Conservation (phyloP, 1,140 invertebrate genomes). For the Glossosoma conforme region DNA sequence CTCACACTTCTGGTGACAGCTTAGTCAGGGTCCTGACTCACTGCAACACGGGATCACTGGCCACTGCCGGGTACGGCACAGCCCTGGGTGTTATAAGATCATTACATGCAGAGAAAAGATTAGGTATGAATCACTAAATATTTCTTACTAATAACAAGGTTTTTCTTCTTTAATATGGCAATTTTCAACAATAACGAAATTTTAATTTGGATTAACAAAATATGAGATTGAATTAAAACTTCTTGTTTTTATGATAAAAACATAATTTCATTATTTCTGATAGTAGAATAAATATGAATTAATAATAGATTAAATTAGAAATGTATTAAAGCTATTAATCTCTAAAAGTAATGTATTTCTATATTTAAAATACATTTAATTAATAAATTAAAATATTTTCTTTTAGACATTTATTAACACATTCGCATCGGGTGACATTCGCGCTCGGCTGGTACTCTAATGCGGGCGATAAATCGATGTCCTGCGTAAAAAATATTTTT, state of each 20-base stretch:
- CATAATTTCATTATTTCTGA: too few species aligned
- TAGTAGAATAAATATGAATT: too few species aligned
- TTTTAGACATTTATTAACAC: too few species aligned
- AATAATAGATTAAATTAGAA: too few species aligned
- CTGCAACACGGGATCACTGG: conserved; percentile 96
- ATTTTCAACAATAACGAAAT: too few species aligned
- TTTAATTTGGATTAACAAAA: neutral
- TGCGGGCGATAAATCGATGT: too few species aligned
- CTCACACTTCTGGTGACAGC: conserved; percentile 48
- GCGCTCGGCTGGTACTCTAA: too few species aligned
- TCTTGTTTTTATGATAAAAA: neutral
- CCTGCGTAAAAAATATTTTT: too few species aligned
- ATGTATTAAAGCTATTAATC: too few species aligned
- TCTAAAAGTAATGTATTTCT: too few species aligned
- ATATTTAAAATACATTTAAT: neutral
- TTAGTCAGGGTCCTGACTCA: conserved; percentile 81
- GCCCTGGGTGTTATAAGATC: conserved; percentile 91
- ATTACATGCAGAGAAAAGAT: conserved; percentile 63
- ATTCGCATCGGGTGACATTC: too few species aligned
- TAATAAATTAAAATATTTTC: neutral
- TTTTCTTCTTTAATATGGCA: neutral
- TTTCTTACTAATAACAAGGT: neutral
- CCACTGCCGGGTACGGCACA: conserved; percentile 95
- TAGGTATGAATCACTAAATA: conserved; percentile 57
- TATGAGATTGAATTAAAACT: neutral